Base-by-base conservation (phyloP, 2,797 vertebrate species). In the Pangasius djambal region DNA sequence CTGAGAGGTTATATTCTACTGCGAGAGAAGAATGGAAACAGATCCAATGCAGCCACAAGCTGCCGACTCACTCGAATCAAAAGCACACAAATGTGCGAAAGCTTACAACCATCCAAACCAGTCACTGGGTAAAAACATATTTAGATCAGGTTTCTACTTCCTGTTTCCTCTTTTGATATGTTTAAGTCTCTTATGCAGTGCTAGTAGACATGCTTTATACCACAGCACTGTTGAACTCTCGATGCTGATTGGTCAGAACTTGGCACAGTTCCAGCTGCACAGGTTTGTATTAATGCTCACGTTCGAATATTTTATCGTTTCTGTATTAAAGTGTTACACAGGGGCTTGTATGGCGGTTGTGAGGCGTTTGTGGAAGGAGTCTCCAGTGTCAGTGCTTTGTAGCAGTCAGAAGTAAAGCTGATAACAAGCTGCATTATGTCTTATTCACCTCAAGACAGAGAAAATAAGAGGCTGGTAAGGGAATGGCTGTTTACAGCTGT, bases 1-100 rank as follows among this genome's bases (percentile, higher is more conserved):
- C 83, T 74, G 74, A 88, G 57, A 87, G 87, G 77, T 88, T 88
- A 89, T 77, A 91, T 91, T 88, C 87, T 87, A 79, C 86, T 86
- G 89, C 77, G 78, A 44, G 83, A 86, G 79, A 61, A 84, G 82
- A 70, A 86, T 16, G 78, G 86, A 83, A 63, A 86, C 85, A 83
- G 67, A 91, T 88, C 87, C 88, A 77, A 65, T 77, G 40, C 78
- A 85, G 78, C 74, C 83, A 65, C 50, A 85, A 83, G 34, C 37
- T 79, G 77, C 85, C 83, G 55, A 88, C 86, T 72, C 48, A 40
- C 75, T n/a, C 77, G 25, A 61, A 81, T 89, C 67, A 87, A 88
- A 84, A 18, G 81, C 81, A 25, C 37, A 74, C 85, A 82, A 78
- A 85, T 22, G 3, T 67, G 86, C n/a, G 4, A 69, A 78, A 6